Evolutionary conservation across 2,797 vertebrate genomes (phyloP).

Genomic region (Sardinella longiceps): DNA sequence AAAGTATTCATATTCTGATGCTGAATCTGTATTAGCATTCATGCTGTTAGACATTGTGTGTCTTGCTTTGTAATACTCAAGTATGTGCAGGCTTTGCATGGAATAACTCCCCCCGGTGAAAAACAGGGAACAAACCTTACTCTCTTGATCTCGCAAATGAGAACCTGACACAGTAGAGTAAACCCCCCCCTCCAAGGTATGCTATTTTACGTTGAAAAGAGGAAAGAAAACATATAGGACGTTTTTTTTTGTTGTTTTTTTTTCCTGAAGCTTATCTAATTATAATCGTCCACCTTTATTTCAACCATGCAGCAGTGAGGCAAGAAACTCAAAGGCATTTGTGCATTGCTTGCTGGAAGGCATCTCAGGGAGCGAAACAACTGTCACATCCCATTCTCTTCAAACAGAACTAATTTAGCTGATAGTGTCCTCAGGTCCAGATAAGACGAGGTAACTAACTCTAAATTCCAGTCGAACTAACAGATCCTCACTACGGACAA

Average conservation of each 20-base stretch:
- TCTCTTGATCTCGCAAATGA: not conserved
- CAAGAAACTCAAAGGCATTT: slow-evolving; percentile 8
- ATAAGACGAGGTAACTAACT: slow-evolving; percentile 21
- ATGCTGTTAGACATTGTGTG: not conserved
- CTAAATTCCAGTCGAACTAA: not conserved
- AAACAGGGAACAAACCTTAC: not conserved
- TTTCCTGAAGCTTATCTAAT: slow-evolving; percentile 6
- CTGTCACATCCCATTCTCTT: slow-evolving; percentile 23
- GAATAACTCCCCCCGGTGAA: not conserved
- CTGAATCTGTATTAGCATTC: not conserved
- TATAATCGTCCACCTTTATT: slow-evolving; percentile 19
- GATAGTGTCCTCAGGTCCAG: not conserved
- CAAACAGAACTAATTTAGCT: not conserved
- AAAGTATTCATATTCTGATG: not conserved
- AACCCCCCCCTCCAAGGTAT: not conserved
- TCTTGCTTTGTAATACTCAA: not conserved
- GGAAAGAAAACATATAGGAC: not conserved
- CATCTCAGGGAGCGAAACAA: slow-evolving; percentile 3
- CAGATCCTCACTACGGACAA: not conserved
- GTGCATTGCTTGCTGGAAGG: slow-evolving; percentile 8
- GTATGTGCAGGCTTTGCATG: not conserved
- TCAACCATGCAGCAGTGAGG: not conserved
- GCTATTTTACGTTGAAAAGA: not conserved
- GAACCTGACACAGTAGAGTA: not conserved
- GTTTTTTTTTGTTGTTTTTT: not conserved